A percentile compares a stretch with the other conserved stretches of the same genome.
phyloP scores from a whole-genome alignment of 1,140 invertebrate genomes.

The Drosophila orosa region DNA sequence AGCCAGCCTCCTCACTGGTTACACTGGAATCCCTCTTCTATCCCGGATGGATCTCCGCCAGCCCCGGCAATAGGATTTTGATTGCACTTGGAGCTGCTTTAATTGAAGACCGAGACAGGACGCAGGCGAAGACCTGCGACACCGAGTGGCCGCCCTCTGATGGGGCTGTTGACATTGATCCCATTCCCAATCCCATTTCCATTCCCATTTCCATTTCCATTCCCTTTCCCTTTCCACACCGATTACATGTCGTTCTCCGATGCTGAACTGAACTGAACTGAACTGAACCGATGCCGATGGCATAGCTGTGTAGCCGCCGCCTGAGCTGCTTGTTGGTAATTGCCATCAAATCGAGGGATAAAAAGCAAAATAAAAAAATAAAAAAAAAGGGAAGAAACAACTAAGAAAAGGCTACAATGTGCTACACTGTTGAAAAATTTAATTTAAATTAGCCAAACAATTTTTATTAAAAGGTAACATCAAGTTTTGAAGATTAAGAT shows the following conservation, averaged over 20 bases:
- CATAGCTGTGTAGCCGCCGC: conserved; percentile 12
- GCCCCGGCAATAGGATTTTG: conserved; percentile 26
- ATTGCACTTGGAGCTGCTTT: conserved; percentile 45
- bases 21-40: not conserved
- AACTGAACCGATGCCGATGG: conserved; percentile 25
- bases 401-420: conserved; percentile 32
- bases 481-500: not conserved
- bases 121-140: conserved; percentile 2
- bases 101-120: conserved; percentile 41
- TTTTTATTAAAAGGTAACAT: not conserved
- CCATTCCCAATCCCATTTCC: not conserved
- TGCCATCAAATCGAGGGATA: conserved; percentile 55
- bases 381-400: not conserved
- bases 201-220: not conserved
- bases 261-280: conserved; percentile 10
- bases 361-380: conserved; percentile 33
- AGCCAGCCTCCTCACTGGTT: not conserved
- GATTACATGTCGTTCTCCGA: conserved; percentile 31
- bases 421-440: conserved; percentile 8
- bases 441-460: not conserved
- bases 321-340: conserved; percentile 42
- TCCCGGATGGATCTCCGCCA: conserved; percentile 13
- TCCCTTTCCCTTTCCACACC: conserved; percentile 6
- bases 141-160: conserved; percentile 13
- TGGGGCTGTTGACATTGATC: conserved; percentile 56